Evolutionary conservation across 2,888 invertebrate genomes (phyloP).

Genomic region (Drosophila quinaria): DNA sequence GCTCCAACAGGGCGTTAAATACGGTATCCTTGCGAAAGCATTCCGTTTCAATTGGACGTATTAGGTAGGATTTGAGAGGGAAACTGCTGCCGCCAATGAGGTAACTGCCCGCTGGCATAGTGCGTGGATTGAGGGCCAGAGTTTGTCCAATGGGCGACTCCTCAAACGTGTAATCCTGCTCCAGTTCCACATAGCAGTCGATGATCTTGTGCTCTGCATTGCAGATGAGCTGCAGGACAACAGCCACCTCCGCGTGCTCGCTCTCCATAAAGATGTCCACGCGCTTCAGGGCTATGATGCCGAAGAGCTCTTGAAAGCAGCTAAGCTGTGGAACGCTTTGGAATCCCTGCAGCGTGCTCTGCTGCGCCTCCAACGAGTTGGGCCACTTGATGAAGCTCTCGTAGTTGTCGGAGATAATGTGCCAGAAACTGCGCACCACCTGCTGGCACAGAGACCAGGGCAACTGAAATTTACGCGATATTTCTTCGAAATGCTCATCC

Average conservation of each 20-base stretch:
- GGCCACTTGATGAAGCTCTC: conserved; percentile 85
- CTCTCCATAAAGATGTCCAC: conserved; percentile 83
- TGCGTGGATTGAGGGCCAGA: conserved; percentile 75
- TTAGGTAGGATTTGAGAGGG: conserved; percentile 82
- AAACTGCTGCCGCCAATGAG: conserved; percentile 82
- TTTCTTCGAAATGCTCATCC: conserved; percentile 85
- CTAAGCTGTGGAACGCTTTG: conserved; percentile 57
- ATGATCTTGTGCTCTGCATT: conserved; percentile 82
- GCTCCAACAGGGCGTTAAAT: conserved; percentile 78
- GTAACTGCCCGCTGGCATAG: conserved; percentile 80
- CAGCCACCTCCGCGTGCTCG: conserved; percentile 82
- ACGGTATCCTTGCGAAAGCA: conserved; percentile 75
- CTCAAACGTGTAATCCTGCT: conserved; percentile 80
- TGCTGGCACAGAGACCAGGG: conserved; percentile 79
- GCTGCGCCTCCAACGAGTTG: conserved; percentile 73
- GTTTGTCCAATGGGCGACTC: conserved; percentile 83
- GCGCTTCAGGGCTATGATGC: conserved; percentile 80
- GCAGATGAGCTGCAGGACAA: conserved; percentile 84
- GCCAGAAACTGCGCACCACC: conserved; percentile 83
- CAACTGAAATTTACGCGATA: conserved; percentile 82
- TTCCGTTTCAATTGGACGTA: conserved; percentile 80
- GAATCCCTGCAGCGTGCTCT: conserved; percentile 70
- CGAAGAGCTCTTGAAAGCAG: conserved; percentile 78
- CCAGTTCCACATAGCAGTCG: conserved; percentile 84
- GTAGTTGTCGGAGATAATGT: conserved; percentile 82